Base-by-base conservation (phyloP, 2,113 vertebrate genomes). In the Catharus bicknelli region DNA sequence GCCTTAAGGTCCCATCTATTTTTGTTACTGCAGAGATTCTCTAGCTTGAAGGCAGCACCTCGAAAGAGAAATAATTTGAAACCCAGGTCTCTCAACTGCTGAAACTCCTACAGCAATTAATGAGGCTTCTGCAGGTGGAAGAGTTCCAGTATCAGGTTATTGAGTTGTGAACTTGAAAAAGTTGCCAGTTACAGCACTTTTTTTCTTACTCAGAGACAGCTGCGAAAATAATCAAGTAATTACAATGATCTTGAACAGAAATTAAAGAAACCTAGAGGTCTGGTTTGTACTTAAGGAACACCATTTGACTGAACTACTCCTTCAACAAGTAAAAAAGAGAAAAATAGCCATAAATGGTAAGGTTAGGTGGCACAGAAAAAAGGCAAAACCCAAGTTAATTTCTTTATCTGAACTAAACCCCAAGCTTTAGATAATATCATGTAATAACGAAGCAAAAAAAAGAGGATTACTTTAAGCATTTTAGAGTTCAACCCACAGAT, bases 221-320 rank as follows among this genome's bases (percentile, higher is more conserved):
- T 96, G 95, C 81, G 72, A 93, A 95, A 95, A 95, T 94, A 96
- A 94, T 95, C 83, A 90, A 77, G 79, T 64, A 94, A 93, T 90
- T 94, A 88, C 72, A 90, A 74, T 63, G 55, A 69, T 88, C 68
- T 81, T 83, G 64, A 91, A 78, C 72, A 94, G 72, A 90, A 95
- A 94, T 86, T 89, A 69, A 58, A 80, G 73, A 93, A 64, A 70
- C 55, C n/a, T 81, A 70, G 72, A 70, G 66, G 75, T 63, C 90
- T 94, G 32, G 55, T 83, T 91, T 90, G 34, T 77, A 78, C 68
- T 83, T 59, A 77, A 73, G 79, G 38, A 93, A 36, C n/a, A 69
- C n/a, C 17, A 86, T 77, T 88, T 88, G 55, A 85, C 43, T 74
- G 36, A 75, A 86, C 36, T 80, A 26, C 26, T 88, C 83, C 36